Conservation (phyloP, 2,888 invertebrate genomes). For the Kuschelorhynchus macadamiae region DNA sequence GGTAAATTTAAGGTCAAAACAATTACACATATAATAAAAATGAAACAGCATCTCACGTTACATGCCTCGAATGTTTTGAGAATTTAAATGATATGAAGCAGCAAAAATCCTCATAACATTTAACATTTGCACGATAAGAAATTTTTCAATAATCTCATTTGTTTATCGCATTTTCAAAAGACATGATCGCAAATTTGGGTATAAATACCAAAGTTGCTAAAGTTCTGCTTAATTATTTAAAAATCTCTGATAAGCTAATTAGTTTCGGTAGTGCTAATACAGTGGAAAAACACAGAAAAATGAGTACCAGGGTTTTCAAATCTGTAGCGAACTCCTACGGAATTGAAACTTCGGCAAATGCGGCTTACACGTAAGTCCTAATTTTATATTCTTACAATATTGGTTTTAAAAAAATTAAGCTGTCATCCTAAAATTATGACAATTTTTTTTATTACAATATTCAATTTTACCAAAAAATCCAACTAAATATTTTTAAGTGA, state of each 20-base stretch:
- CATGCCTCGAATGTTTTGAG: slow-evolving; percentile 4
- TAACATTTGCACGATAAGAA: slow-evolving; percentile 15
- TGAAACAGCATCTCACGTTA: slow-evolving; percentile 1
- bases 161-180: slow-evolving; percentile 32
- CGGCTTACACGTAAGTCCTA: slow-evolving; percentile 33
- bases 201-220: slow-evolving; percentile 39
- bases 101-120: slow-evolving; percentile 4
- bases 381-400: no score
- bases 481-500: no score
- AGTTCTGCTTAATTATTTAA: slow-evolving; percentile 30
- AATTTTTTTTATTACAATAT: no score
- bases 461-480: no score
- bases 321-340: slow-evolving; percentile 13
- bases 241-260: slow-evolving; percentile 18
- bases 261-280: slow-evolving; percentile 2
- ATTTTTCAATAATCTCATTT: neutral
- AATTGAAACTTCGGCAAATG: slow-evolving; percentile 22
- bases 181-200: slow-evolving; percentile 40
- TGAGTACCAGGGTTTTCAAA: slow-evolving; percentile 35
- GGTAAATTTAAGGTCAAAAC: slow-evolving; percentile 9
- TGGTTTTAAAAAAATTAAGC: no score
- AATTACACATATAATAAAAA: neutral
- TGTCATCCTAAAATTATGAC: no score
- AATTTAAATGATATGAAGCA: slow-evolving; percentile 22
- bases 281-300: slow-evolving; percentile 11